Base-by-base conservation (phyloP, 2,797 vertebrate species). In the Sciaenops ocellatus region DNA sequence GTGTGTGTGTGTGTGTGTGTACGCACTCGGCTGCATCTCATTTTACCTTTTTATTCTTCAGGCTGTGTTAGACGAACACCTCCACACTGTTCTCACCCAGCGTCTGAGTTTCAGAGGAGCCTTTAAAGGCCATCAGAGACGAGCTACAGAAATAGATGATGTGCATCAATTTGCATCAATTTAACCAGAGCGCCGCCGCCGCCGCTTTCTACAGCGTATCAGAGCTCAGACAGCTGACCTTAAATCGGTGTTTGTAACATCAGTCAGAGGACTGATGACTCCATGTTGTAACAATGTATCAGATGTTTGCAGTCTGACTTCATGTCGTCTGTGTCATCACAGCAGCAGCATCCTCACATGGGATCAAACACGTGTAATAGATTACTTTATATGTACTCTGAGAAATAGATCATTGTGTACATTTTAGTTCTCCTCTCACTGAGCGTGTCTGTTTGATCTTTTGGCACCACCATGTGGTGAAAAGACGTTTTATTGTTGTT, bases 31-130 rank as follows among this genome's bases (percentile, higher is more conserved):
- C 17, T 48, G 51, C 24, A 63, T 72, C 60, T 76, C 51, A 50
- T 74, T 69, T 69, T 41, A 80, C 69, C 74, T 84, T 79, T 67
- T 67, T 68, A 6, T 76, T 51, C 38, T 28, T 18, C 6, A 2
- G 56, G 68, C 76, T 18, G 75, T 24, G 84, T 56, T 48, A 76
- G 76, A 78, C 73, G 18, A 15, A 80, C 85, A 78, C 83, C 85
- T 82, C 79, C 81, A 79, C 73, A 74, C 57, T 69, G 42, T 38
- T 38, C 34, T 38, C 34, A 38, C 34, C 34, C 34, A 69, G 13
- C 5, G 64, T 82, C 65, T 80, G 79, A 63, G 47, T 76, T 70
- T 61, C 79, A 55, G 63, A 70, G 38, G 66, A 77, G 55, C 60
- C 55, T 62, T 77, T 41, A 73, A 79, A 86, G 80, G 60, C 73